phyloP scores from a whole-genome alignment of 2,888 invertebrate species.

The Carabus problematicus region DNA sequence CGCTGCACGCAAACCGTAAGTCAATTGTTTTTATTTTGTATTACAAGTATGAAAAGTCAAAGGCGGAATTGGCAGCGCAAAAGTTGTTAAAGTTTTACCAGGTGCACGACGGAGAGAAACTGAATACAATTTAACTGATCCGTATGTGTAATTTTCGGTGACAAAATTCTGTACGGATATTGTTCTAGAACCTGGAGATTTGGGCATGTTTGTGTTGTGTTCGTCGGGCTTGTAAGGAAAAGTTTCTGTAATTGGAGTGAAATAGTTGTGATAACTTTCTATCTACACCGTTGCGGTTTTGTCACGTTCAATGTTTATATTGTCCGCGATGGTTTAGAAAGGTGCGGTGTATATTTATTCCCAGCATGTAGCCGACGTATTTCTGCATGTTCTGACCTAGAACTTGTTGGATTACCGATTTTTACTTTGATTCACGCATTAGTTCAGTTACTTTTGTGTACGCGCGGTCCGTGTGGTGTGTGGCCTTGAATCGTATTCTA shows the following conservation, averaged over 20 bases:
- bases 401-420: constrained; percentile 38
- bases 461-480: constrained; percentile 24
- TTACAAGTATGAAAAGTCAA: too few species aligned
- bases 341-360: constrained; percentile 43
- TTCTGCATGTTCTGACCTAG: constrained; percentile 41
- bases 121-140: too few species aligned
- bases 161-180: too few species aligned
- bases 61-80: too few species aligned
- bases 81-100: too few species aligned
- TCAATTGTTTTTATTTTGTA: too few species aligned
- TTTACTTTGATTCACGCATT: constrained; percentile 31
- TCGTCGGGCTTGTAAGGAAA: constrained; percentile 8
- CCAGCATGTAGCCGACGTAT: constrained; percentile 37
- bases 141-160: too few species aligned
- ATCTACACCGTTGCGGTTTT: constrained; percentile 43
- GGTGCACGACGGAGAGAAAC: too few species aligned
- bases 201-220: not conserved
- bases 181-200: too few species aligned
- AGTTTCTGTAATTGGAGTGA: constrained; percentile 40
- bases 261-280: constrained; percentile 41
- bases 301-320: constrained; percentile 44
- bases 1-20: constrained; percentile 24
- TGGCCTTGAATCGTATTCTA: constrained; percentile 36
- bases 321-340: constrained; percentile 44
- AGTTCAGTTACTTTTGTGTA: constrained; percentile 10